Conservation (phyloP, 1,140 invertebrate genomes). For the Luehdorfia chinensis region DNA sequence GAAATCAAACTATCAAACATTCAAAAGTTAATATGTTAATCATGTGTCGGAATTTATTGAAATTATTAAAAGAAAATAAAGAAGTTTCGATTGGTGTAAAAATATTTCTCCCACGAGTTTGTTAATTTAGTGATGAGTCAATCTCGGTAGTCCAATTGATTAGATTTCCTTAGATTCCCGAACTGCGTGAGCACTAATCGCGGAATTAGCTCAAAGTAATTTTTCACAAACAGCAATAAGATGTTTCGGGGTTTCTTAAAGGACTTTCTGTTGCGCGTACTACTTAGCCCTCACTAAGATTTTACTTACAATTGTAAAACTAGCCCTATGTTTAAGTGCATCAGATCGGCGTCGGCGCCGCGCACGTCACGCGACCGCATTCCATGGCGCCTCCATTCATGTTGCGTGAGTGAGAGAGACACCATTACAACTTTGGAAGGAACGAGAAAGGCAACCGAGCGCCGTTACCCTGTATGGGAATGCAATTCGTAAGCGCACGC, state of each 20-base stretch:
- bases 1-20: constrained; percentile 56
- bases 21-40: constrained; percentile 57
- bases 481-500: constrained; percentile 72
- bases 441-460: constrained; percentile 57
- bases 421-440: constrained; percentile 43
- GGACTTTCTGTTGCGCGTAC: too few species aligned
- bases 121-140: constrained; percentile 40
- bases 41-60: constrained; percentile 58
- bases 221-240: too few species aligned
- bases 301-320: constrained; percentile 33
- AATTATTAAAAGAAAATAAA: constrained; percentile 41
- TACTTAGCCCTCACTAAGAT: too few species aligned
- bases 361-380: constrained; percentile 71
- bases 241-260: too few species aligned
- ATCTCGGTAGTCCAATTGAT: too few species aligned
- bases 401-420: constrained; percentile 55
- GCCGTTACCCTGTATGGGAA: constrained; percentile 72
- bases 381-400: constrained; percentile 74
- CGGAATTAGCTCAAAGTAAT: too few species aligned
- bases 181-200: too few species aligned
- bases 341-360: constrained; percentile 65
- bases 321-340: constrained; percentile 67
- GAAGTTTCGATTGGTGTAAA: constrained; percentile 29
- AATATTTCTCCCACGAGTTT: constrained; percentile 36
- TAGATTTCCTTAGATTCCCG: too few species aligned